Evolutionary conservation across 2,888 invertebrate species (phyloP).

Genomic region (Rotaria macrura): DNA sequence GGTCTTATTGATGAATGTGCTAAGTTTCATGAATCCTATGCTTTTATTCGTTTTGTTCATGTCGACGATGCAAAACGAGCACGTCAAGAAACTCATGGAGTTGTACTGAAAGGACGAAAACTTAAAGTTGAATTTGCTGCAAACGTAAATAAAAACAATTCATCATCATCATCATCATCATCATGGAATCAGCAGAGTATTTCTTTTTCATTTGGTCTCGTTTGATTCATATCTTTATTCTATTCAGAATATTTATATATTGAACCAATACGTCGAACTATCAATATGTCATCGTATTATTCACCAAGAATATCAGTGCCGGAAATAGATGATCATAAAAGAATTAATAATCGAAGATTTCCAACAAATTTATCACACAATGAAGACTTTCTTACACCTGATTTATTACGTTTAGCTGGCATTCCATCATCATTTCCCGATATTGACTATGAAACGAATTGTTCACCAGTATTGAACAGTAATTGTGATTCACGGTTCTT

Average conservation of each 20-base stretch:
- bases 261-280: background rate
- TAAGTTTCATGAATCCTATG: background rate
- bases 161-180: background rate
- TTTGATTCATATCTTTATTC: too few relatives aligned
- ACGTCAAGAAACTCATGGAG: background rate
- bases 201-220: too few relatives aligned
- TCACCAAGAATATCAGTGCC: background rate
- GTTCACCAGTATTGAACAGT: background rate
- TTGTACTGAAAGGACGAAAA: background rate
- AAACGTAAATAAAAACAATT: background rate
- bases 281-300: background rate
- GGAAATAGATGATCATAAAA: background rate
- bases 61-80: background rate
- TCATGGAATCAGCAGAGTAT: too few relatives aligned
- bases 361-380: background rate
- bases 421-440: background rate
- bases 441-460: background rate
- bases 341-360: background rate
- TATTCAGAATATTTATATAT: background rate
- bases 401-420: background rate
- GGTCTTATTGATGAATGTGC: slow-evolving; percentile 2
- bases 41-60: slow-evolving; percentile 9
- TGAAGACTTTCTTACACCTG: background rate
- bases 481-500: background rate
- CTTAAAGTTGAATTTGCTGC: slow-evolving; percentile 14